Base-by-base conservation (phyloP, 1,140 invertebrate species). In the Nymphalis io region DNA sequence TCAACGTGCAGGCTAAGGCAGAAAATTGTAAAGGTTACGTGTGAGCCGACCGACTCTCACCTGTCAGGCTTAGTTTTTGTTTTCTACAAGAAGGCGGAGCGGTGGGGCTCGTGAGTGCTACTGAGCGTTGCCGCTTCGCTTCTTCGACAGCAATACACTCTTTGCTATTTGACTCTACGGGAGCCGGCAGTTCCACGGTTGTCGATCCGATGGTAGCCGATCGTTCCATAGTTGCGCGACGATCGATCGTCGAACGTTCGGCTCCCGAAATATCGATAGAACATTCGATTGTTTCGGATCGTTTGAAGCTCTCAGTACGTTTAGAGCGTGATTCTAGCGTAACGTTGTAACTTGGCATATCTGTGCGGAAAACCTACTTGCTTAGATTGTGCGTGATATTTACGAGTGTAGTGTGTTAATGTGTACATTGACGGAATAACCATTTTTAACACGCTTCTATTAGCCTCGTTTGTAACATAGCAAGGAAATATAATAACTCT, bases 11-110 rank as follows among this genome's bases (percentile, higher is more conserved):
- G 48, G 40, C 62, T 64, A 21, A 55, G 60, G 66, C 51, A 74
- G 42, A 70, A 72, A 70, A 63, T 13, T 55, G 51, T 53, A 53
- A 51, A 18, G 46, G 1, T 51, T 20, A 68, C 60, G 92, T 76
- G 92, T 91, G 72, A 92, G 81, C 88, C 92, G 93, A 90, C 93
- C 93, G 68, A 88, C 92, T 83, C 89, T 90, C 90, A 92, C 92
- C 92, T 92, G 90, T 91, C 91, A 92, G 87, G 85, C 90, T 92
- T 82, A 92, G 82, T 76, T 91, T 92, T 90, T 91, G 88, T 85
- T 92, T 91, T 88, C 90, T 92, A 92, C 88, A 84, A 83, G 81
- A 84, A 76, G 85, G 82, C 81, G 90, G 85, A 70, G 87, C 85
- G 64, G 88, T 88, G 33, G 89, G 88, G 78, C 89, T 88, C 76